phyloP scores from a whole-genome alignment of 2,888 invertebrate genomes.

The Theristus sp. region DNA sequence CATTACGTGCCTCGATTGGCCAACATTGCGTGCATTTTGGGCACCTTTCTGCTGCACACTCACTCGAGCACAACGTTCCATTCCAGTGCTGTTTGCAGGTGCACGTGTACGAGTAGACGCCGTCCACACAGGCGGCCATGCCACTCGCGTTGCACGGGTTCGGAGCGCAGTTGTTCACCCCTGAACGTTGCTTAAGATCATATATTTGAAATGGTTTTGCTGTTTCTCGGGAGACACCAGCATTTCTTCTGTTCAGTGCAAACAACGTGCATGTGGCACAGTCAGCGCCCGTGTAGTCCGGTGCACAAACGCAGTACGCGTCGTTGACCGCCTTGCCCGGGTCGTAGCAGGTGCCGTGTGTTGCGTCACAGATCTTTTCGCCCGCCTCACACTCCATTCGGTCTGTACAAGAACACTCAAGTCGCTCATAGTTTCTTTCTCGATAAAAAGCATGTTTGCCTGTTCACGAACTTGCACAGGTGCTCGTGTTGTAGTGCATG shows the following conservation, averaged over 20 bases:
- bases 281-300: not conserved
- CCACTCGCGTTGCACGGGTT: not conserved
- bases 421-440: not conserved
- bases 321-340: not conserved
- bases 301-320: not conserved
- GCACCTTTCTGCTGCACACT: not conserved
- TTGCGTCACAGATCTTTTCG: not conserved
- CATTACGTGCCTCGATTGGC: too few relatives aligned
- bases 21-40: not conserved
- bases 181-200: not conserved
- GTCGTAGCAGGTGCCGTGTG: not conserved
- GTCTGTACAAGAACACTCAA: not conserved
- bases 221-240: not conserved
- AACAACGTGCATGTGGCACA: not conserved
- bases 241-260: not conserved
- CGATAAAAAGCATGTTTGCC: not conserved
- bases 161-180: not conserved
- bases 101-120: not conserved
- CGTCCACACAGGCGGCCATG: too few relatives aligned
- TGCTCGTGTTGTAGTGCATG: not conserved
- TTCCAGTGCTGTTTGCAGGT: not conserved
- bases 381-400: not conserved
- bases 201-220: not conserved
- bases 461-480: not conserved
- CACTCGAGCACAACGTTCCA: constrained; percentile 3